Percentiles rank a stretch among this genome's conserved stretches.
Evolutionary conservation across 2,888 invertebrate genomes (phyloP).

Genomic region (Xestoiulus laeticollis): DNA sequence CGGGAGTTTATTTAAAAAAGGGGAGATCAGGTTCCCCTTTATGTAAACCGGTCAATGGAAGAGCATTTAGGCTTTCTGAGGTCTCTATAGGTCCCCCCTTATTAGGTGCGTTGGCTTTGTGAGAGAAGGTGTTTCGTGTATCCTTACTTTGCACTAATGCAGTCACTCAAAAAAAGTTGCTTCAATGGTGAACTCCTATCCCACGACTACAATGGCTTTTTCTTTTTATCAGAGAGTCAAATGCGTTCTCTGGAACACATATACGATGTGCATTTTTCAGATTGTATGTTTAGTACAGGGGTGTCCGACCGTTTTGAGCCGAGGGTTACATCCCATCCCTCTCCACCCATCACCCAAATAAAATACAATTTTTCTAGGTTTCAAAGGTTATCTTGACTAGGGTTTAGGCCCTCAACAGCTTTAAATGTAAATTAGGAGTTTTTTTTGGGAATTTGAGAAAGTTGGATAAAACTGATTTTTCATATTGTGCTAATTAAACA

Average conservation of each 20-base stretch:
- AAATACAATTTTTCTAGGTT: too few species aligned
- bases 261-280: not conserved
- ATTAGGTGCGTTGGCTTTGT: constrained; percentile 26
- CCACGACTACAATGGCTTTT: not conserved
- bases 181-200: not conserved
- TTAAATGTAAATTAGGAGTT: too few species aligned
- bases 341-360: too few species aligned
- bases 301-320: too few species aligned
- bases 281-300: too few species aligned
- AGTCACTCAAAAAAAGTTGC: not conserved
- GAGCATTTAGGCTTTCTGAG: constrained; percentile 16
- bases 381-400: too few species aligned
- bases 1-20: constrained; percentile 26
- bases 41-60: not conserved
- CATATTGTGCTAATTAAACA: too few species aligned
- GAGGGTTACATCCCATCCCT: too few species aligned
- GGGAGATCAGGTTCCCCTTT: constrained; percentile 16
- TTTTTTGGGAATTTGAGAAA: too few species aligned
- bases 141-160: not conserved
- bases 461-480: too few species aligned
- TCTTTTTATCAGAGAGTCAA: not conserved
- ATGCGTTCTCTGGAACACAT: not conserved
- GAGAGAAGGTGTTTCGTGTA: not conserved
- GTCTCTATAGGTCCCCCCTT: constrained; percentile 9
- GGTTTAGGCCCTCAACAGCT: too few species aligned